phyloP scores from a whole-genome alignment of 1,140 invertebrate species.

The Zaprionus davidi region DNA sequence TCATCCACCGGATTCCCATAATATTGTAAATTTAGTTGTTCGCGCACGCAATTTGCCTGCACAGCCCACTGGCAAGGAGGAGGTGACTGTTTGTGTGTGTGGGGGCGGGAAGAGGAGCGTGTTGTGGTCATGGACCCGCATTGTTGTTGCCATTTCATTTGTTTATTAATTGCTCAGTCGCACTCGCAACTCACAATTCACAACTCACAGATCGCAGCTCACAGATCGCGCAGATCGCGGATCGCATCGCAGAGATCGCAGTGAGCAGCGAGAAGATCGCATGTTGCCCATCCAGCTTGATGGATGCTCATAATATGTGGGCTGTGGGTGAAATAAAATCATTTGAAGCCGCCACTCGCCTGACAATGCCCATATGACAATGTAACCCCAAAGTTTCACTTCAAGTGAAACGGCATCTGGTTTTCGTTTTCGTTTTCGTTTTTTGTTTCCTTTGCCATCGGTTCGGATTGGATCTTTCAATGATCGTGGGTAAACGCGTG shows the following conservation, averaged over 20 bases:
- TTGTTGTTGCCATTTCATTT: slow-evolving; percentile 78
- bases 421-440: slow-evolving; percentile 25
- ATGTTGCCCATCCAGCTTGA: slow-evolving; percentile 49
- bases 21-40: slow-evolving; percentile 65
- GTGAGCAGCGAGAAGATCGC: too few relatives aligned
- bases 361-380: slow-evolving; percentile 58
- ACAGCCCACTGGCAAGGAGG: neutral
- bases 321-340: slow-evolving; percentile 77
- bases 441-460: slow-evolving; percentile 10
- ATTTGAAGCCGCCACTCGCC: slow-evolving; percentile 41
- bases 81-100: too few relatives aligned
- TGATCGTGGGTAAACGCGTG: slow-evolving; percentile 10
- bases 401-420: slow-evolving; percentile 37
- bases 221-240: neutral
- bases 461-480: neutral
- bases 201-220: neutral
- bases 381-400: slow-evolving; percentile 74
- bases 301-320: slow-evolving; percentile 66
- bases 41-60: slow-evolving; percentile 58
- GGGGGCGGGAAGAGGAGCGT: neutral
- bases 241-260: slow-evolving; percentile 27
- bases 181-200: slow-evolving; percentile 10
- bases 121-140: slow-evolving; percentile 77
- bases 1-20: slow-evolving; percentile 56
- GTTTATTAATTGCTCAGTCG: slow-evolving; percentile 69